Evolutionary conservation across 2,797 vertebrate species (phyloP).

Genomic region (Syngnathus rostellatus): DNA sequence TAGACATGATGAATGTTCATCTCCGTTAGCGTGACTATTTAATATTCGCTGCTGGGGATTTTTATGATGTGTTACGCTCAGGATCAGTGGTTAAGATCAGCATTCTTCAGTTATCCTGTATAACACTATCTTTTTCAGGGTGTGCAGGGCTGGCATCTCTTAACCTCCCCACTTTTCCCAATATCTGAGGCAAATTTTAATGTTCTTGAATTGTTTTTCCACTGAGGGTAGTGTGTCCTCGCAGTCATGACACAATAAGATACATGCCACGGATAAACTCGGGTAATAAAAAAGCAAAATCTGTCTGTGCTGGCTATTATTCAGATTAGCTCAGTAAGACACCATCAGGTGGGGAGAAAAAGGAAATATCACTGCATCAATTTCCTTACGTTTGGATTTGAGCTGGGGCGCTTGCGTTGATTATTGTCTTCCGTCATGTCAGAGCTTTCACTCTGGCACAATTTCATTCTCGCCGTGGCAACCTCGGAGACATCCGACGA

Average conservation of each 20-base stretch:
- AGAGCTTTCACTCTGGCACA: slow-evolving; percentile 18
- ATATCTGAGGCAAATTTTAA: not conserved
- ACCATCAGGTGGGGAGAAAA: slow-evolving; percentile 6
- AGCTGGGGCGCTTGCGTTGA: slow-evolving; percentile 9
- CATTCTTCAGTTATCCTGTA: not conserved
- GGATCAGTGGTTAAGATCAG: not conserved
- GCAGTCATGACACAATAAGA: not conserved
- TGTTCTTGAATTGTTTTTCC: slow-evolving; percentile 2
- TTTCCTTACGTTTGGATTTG: slow-evolving; percentile 10
- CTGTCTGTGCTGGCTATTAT: slow-evolving; percentile 8
- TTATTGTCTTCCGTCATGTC: slow-evolving; percentile 23
- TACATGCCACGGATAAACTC: slow-evolving; percentile 6
- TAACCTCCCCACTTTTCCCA: not conserved
- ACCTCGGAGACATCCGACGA: slow-evolving; percentile 27
- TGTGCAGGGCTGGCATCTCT: not conserved
- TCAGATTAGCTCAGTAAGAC: slow-evolving; percentile 22
- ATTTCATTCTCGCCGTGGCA: slow-evolving; percentile 28
- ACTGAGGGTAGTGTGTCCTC: not conserved
- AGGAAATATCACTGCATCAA: not conserved
- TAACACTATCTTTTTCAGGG: not conserved
- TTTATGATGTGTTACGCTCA: not conserved
- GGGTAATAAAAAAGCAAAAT: slow-evolving; percentile 12
- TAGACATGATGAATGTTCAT: too few relatives aligned
- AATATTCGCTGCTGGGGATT: not conserved
- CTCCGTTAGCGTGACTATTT: not conserved